Evolutionary conservation across 2,113 vertebrate species (phyloP).

Genomic region (Periophthalmodon schlosseri): DNA sequence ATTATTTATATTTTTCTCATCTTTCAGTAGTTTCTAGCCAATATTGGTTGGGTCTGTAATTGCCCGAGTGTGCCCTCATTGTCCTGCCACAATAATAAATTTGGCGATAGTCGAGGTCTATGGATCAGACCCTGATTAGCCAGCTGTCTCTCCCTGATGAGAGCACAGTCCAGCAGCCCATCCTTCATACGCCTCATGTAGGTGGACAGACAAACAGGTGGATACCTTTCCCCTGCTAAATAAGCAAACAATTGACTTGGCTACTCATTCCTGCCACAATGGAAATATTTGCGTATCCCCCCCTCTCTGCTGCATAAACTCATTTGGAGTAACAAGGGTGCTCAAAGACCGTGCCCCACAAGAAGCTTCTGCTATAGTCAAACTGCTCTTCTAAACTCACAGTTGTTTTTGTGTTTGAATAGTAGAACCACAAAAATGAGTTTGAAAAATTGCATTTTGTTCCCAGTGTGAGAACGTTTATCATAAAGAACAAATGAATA

Average conservation of each 20-base stretch:
- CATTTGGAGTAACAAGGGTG: not conserved
- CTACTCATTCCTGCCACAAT: not conserved
- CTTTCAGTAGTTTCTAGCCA: slow-evolving; percentile 68
- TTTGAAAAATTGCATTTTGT: slow-evolving; percentile 61
- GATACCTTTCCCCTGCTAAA: slow-evolving; percentile 51
- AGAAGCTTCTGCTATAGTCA: slow-evolving; percentile 1
- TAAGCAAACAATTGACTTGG: slow-evolving; percentile 39
- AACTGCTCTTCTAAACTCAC: slow-evolving; percentile 8
- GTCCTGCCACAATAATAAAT: slow-evolving; percentile 86
- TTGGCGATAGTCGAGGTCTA: slow-evolving; percentile 75
- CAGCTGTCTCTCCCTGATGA: slow-evolving; percentile 78
- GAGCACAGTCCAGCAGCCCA: slow-evolving; percentile 59
- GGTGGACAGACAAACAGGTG: slow-evolving; percentile 76
- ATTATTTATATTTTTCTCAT: slow-evolving; percentile 48
- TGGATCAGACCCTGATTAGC: slow-evolving; percentile 79
- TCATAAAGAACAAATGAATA: slow-evolving; percentile 68
- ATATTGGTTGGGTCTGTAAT: slow-evolving; percentile 76
- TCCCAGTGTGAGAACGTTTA: slow-evolving; percentile 54
- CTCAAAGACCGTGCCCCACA: slow-evolving; percentile 4
- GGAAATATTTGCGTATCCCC: not conserved
- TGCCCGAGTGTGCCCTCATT: slow-evolving; percentile 76
- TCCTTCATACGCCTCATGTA: slow-evolving; percentile 73
- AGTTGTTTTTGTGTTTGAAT: slow-evolving; percentile 24
- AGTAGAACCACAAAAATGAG: slow-evolving; percentile 29
- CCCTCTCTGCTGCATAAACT: not conserved